Base-by-base conservation (phyloP, 35 echinoderm and acorn worm genomes). In the Amphiura filiformis region DNA sequence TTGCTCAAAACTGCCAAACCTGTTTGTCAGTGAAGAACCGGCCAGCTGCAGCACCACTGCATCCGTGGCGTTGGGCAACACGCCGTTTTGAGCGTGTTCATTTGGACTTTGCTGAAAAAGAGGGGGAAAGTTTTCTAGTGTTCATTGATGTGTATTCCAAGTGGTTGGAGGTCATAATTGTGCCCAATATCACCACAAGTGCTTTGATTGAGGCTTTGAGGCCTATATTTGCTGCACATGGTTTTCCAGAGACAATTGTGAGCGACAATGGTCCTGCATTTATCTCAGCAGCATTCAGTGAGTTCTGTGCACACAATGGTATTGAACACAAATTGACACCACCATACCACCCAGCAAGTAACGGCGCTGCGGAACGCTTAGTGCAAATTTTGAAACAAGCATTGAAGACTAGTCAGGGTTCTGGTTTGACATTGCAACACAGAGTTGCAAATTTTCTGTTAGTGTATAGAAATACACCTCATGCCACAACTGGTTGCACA, bases 211-310 rank as follows among this genome's bases (percentile, higher is more conserved):
- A 92, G 65, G 75, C 39, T 13, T 65, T 91, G 34, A 33, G 86
- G 49, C 32, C 38, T 31, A 57, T 75, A 79, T 95, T 95, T 89
- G 86, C 79, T 20, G 18, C 57, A 37, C 87, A 84, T 92, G 93
- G 93, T 35, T 82, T 95, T 39, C 93, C 85, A 42, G 39, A 88
- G 39, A 40, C 14, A 18, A 17, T 92, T 15, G 93, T 95, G 70
- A 84, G 79, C 0, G 93, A 95, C 78, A 96, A 96, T 87, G 83
- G 94, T 28, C 91, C 91, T 31, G 90, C 93, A 31, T 93, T 93
- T 90, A 83, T 81, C 20, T 91, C 89, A 37, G 38, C 39, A 32
- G 86, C 78, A 33, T 88, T 91, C 49, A 31, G 38, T 35, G n/a
- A 56, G 38, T 94, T 90, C 37, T 38, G 84, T 26, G 89, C 65